These are phyloP conservation scores for Micromys minutus DNA, from an alignment of 2,113 vertebrate species.

Conservation along the genomic window DNA sequence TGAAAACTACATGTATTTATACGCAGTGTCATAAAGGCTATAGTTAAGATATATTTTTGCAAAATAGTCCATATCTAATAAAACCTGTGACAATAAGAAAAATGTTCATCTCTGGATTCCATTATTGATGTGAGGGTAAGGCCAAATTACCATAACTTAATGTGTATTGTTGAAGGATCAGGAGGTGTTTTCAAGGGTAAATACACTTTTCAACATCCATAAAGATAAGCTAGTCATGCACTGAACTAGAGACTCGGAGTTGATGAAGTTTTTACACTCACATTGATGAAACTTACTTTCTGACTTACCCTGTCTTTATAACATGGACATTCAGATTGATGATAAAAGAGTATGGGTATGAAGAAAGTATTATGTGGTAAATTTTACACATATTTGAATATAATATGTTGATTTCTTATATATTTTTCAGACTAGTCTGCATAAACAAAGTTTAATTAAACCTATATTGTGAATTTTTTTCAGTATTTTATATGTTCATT, in stretches of 20 bases:
- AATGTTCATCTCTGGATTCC: neutral
- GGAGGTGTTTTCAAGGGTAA: neutral
- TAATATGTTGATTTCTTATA: neutral
- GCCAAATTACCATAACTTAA: neutral
- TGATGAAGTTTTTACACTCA: neutral
- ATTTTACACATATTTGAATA: neutral
- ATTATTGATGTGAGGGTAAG: conserved; percentile 39
- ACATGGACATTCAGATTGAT: neutral
- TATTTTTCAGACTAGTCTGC: neutral
- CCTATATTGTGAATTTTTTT: neutral
- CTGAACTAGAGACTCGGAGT: neutral
- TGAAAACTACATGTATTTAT: conserved; percentile 69
- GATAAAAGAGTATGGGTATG: neutral
- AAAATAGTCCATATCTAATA: conserved; percentile 64
- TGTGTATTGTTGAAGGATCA: conserved; percentile 38
- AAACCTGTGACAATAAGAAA: conserved; percentile 71
- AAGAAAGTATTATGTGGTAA: neutral
- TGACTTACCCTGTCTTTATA: neutral
- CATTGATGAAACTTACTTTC: neutral
- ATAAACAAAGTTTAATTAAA: neutral
- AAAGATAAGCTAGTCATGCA: neutral
- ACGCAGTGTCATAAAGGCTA: conserved; percentile 59
- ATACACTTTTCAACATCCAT: neutral
- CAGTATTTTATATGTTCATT: neutral
- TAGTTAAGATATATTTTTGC: conserved; percentile 67